Evolutionary conservation across 2,888 invertebrate genomes (phyloP), one percentile per base, ranked within the genome.

Genomic region (Phaonia tiefii): DNA sequence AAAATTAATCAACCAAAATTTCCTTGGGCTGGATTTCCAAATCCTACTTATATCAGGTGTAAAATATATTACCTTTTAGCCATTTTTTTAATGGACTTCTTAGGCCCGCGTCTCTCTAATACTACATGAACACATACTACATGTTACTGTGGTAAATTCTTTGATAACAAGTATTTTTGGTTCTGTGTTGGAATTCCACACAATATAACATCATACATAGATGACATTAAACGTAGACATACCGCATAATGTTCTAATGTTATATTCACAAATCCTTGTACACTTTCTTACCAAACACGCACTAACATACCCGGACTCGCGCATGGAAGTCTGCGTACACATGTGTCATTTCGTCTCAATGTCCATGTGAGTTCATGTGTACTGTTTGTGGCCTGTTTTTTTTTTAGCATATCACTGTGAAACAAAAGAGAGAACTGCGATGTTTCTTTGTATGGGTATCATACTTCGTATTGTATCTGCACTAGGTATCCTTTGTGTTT

Each of bases 141-240:
- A 39, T 69, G 13, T 39, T 37, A 31, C 2, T 49, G 17, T 17
- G 17, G 13, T n/a, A 25, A 31, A 31, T 31, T 31, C 31, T 31
- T 31, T 31, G 22, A 25, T 4, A 22, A 20, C 56, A 56, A 56
- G 26, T n/a, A 25, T 31, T 60, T 60, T 37, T 44, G 25, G n/a
- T 13, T 15, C 22, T 20, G 63, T 69, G 17, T 66, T 13, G 17
- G 2, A 49, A 17, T 2, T 4, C 8, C 49, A 54, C 56, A 51
- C 25, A 75, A 75, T 78, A 60, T 70, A 70, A 73, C 80, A 80
- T 80, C n/a, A n/a, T 31, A 5, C 83, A 58, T 60, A 73, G 58
- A 79, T 65, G 66, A 73, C 74, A 83, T 80, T 83, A 80, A 66
- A 80, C 51, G 78, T 80, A 80, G 71, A 80, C 66, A 78, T 80